Evolutionary conservation across 2,797 vertebrate genomes (phyloP), one percentile per base, ranked within the genome.

Genomic region (Chaenodraco wilsoni): DNA sequence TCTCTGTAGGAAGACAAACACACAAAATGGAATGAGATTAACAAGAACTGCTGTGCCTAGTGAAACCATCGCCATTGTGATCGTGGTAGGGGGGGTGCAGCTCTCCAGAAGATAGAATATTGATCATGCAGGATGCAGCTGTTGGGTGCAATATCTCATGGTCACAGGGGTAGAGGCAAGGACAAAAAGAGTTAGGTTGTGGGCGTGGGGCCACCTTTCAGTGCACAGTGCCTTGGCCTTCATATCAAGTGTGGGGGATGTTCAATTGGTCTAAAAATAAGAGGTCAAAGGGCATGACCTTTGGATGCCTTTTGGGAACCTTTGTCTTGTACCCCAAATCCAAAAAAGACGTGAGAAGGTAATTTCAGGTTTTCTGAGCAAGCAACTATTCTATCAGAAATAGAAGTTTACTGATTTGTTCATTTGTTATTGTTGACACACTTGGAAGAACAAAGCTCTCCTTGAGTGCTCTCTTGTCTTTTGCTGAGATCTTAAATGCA

Each of bases 1-100:
- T 99, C 98, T 94, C 98, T 99, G 91, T 0, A 2, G 75, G 76
- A 83, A 67, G n/a, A 0, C 1, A 74, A 71, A 76, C 61, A 77
- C 27, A 79, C 19, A 52, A 45, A 45, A 76, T 37, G 68, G 33
- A 17, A 59, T 46, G 14, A 15, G 49, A 63, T 82, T 73, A 83
- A 70, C 17, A 40, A 62, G 3, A 50, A 72, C 37, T 2, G 19
- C 44, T 63, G 50, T 16, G 49, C 63, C 70, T 77, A 75, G 78
- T 76, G 72, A 81, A 83, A 16, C 61, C 48, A 70, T 49, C 37
- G 13, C 51, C 74, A 71, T 72, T 72, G 74, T 83, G 76, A 79
- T 52, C 0, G 17, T 21, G 8, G 59, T 1, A 41, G 19, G 33
- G 37, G 21, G 57, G 50, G 8, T 11, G 27, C 10, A 11, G 57